phyloP scores from a whole-genome alignment of 2,797 vertebrate species.

The Coendou prehensilis region DNA sequence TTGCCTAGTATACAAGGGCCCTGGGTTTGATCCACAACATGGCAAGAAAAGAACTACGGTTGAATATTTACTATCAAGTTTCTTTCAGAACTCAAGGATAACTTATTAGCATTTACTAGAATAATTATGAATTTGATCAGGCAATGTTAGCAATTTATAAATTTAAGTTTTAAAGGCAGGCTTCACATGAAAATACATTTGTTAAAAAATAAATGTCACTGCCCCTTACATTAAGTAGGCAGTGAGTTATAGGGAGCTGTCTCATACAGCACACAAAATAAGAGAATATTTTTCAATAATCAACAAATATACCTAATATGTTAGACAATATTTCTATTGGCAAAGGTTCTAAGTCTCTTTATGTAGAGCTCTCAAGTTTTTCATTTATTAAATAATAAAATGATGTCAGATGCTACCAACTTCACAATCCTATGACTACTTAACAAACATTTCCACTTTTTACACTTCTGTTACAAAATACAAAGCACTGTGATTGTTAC shows the following conservation, averaged over 20 bases:
- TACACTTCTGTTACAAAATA: slow-evolving; percentile 4
- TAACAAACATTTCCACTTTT: neutral
- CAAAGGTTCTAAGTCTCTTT: neutral
- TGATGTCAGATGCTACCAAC: neutral
- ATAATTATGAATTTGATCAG: slow-evolving; percentile 19
- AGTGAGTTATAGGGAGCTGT: slow-evolving; percentile 33
- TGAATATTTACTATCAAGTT: neutral
- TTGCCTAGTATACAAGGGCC: no score
- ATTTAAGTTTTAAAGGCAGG: slow-evolving; percentile 25
- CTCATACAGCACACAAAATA: neutral
- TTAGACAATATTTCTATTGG: neutral
- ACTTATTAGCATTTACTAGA: slow-evolving; percentile 21
- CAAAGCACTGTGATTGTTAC: neutral
- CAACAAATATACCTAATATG: slow-evolving; percentile 52
- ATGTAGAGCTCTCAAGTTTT: neutral
- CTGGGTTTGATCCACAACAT: neutral
- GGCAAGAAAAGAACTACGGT: neutral
- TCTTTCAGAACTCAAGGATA: neutral
- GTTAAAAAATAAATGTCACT: neutral
- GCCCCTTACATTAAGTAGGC: neutral
- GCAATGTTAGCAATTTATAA: neutral
- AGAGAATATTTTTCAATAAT: slow-evolving; percentile 21
- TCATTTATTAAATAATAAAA: slow-evolving; percentile 33
- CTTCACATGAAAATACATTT: neutral
- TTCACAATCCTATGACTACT: neutral